Base-by-base conservation (phyloP, 2,113 vertebrate genomes). In the Pitta sordida region DNA sequence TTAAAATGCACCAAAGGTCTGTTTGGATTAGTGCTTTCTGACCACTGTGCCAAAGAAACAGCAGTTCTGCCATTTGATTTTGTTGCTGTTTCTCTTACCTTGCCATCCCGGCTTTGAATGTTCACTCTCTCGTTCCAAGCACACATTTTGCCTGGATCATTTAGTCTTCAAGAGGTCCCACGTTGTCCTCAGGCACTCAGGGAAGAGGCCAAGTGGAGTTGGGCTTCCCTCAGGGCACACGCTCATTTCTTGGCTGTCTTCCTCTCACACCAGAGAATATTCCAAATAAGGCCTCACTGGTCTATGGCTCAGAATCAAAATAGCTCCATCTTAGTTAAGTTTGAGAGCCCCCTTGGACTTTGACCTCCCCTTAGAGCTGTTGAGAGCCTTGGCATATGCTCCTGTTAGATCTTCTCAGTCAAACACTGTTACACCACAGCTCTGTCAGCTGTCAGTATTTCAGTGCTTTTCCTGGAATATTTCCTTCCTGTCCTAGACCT, bases 291-390 rank as follows among this genome's bases (percentile, higher is more conserved):
- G 81, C 59, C 71, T 86, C 49, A 1, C 49, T 91, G 52, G 43
- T 43, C 30, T n/a, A 13, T 67, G 82, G 71, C 84, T 87, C 67
- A 36, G 32, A 83, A 87, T 92, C 84, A 83, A 83, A 94, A 95
- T 51, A 94, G 63, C 74, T 94, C 56, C 68, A 19, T 84, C 60
- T 85, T 76, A 49, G 49, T 95, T 64, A 71, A 87, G 62, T 74
- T 73, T 88, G 71, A 90, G 85, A 85, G 91, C 46, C 84, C 34
- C 43, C 70, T 91, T 74, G 90, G 87, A 83, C 87, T 70, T 70
- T 70, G 84, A 80, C 88, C 93, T 93, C 71, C 59, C 51, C 73
- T 73, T 29, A 16, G 63, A 63, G 82, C 84, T 74, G 86, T 29
- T 68, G 77, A 44, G 17, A 41, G 89, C 81, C 68, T 76, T 0